Evolutionary conservation across 2,888 invertebrate genomes (phyloP), one percentile per base, ranked within the genome.

Genomic region (Bombyx huttoni): DNA sequence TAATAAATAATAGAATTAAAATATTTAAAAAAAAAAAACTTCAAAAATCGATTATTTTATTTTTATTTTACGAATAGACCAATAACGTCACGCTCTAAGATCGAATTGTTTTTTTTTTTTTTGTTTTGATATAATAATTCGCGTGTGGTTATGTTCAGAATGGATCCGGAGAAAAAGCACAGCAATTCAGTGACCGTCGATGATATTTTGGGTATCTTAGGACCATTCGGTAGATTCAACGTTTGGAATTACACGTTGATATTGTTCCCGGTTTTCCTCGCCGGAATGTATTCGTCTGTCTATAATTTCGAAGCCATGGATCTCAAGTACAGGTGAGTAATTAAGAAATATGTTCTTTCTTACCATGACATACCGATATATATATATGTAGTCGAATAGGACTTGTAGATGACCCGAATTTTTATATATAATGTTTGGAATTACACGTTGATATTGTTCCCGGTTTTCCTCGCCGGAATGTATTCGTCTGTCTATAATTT

Each of bases 301-400:
- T 88, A 83, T 54, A 87, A 87, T 58, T 88, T 88, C 58, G 88
- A 88, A 70, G 77, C 79, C 1, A 78, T 87, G 80, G 87, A 88
- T 68, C 64, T 87, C 1, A 73, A 77, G 56, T 88, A 88, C 61
- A 82, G 85, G 87, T 86, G 52, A 68, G 70, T 40, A 12, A 40
- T 10, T 5, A 40, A 3, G 12, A 40, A 40, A 10, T 40, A 3
- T 40, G 12, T 40, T 5, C n/a, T n/a, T n/a, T n/a, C n/a, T n/a
- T n/a, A n/a, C n/a, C n/a, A n/a, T n/a, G n/a, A n/a, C n/a, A n/a
- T n/a, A n/a, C n/a, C n/a, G n/a, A n/a, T n/a, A n/a, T n/a, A n/a
- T n/a, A n/a, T n/a, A n/a, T n/a, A n/a, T n/a, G n/a, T n/a, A n/a
- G n/a, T n/a, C 5, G 24, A 24, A 3, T 24, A 24, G 5, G 24